Evolutionary conservation across 1,140 invertebrate genomes (phyloP), one percentile per base, ranked within the genome.

Genomic region (Ptiloglossa arizonensis): DNA sequence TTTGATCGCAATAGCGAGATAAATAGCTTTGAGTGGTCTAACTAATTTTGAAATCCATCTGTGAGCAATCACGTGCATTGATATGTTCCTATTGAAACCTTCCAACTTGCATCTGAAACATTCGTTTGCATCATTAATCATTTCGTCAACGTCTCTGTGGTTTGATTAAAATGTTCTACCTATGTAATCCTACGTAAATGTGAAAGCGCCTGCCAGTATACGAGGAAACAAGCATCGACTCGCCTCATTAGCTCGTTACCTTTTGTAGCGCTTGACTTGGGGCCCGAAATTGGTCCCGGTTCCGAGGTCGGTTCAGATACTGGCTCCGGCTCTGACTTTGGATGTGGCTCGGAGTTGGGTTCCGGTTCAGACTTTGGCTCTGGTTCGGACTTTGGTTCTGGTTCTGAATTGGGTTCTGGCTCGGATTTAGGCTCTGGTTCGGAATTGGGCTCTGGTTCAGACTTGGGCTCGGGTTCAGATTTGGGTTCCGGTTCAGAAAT

Each of bases 301-400:
- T 94, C 92, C 0, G 93, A 90, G 77, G 93, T 88, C 0, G 93
- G 91, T 85, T 93, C 90, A 6, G 90, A 87, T 80, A 90, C 91
- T 4, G 93, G 91, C 80, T 93, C 89, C 13, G 89, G 87, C 29
- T 86, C 72, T 89, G 82, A 83, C 11, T 63, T 84, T 69, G 81
- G 78, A 24, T 85, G 68, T 27, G 81, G 78, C 24, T 80, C 77
- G 11, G 77, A 85, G 24, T 48, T 70, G 15, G 72, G 71, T 46
- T 86, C 81, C 52, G 92, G 87, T 81, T 92, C 89, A 19, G 89
- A 86, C 69, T 89, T 85, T 24, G 92, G 89, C 79, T 92, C 76
- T 24, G 80, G 82, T 86, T 93, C 89, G 50, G 91, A 89, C 44
- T 86, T 89, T 2, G 92, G 89, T 79, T 92, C 89, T 32, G 92